Conservation (phyloP, 2,888 invertebrate species). For the Colostygia pectinataria region DNA sequence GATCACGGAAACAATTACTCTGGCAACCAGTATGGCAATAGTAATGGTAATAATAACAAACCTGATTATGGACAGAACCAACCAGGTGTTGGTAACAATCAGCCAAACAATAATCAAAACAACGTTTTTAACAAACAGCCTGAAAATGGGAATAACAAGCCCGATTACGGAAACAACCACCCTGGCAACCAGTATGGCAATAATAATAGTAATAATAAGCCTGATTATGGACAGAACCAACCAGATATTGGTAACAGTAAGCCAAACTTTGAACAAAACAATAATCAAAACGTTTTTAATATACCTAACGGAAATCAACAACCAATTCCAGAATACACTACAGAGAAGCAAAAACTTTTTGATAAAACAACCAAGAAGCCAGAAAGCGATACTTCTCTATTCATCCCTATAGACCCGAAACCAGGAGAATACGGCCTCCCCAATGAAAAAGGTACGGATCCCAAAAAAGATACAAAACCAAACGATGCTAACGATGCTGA, state of each 20-base stretch:
- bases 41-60: no score
- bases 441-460: conserved; percentile 55
- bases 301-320: conserved; percentile 12
- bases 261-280: conserved; percentile 21
- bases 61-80: conserved; percentile 15
- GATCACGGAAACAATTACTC: conserved; percentile 19
- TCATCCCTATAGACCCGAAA: conserved; percentile 60
- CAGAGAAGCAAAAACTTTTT: conserved; percentile 14
- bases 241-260: conserved; percentile 10
- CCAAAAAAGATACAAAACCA: conserved; percentile 60
- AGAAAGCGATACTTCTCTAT: conserved; percentile 50
- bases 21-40: no score
- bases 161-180: conserved; percentile 4
- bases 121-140: neutral
- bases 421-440: conserved; percentile 55
- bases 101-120: conserved; percentile 11
- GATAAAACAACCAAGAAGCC: conserved; percentile 50
- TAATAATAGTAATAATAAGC: conserved; percentile 20
- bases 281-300: conserved; percentile 22
- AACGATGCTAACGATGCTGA: conserved; percentile 44
- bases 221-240: conserved; percentile 19
- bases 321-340: conserved; percentile 9
- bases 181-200: no score
- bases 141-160: conserved; percentile 11
- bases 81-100: conserved; percentile 15